Evolutionary conservation across 2,888 invertebrate species (phyloP).

Genomic region (Xanthia togata): DNA sequence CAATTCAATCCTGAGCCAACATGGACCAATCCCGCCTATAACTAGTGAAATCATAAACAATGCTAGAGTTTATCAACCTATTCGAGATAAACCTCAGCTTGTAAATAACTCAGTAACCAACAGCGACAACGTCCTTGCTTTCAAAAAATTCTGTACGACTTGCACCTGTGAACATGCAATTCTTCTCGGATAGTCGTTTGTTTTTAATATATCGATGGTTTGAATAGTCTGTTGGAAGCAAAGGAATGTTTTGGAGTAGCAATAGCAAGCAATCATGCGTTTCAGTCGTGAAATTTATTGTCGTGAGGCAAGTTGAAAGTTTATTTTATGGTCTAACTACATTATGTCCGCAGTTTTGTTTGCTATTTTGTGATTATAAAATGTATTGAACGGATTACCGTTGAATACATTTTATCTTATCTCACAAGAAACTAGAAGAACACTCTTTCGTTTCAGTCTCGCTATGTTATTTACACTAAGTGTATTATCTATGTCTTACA

Average conservation of each 20-base stretch:
- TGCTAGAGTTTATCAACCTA: slow-evolving; percentile 39
- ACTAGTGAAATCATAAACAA: slow-evolving; percentile 31
- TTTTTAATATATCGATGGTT: slow-evolving; percentile 32
- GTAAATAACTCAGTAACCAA: slow-evolving; percentile 68
- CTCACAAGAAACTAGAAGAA: too few species aligned
- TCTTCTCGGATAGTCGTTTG: not conserved
- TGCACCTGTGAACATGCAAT: slow-evolving; percentile 1
- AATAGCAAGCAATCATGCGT: not conserved
- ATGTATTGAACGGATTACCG: not conserved
- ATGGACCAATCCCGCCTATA: not conserved
- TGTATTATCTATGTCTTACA: too few species aligned
- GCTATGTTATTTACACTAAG: too few species aligned
- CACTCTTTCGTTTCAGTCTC: too few species aligned
- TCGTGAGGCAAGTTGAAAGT: not conserved
- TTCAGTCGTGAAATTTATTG: not conserved
- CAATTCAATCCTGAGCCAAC: not conserved
- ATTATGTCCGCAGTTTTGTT: slow-evolving; percentile 16
- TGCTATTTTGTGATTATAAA: slow-evolving; percentile 11
- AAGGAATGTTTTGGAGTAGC: not conserved
- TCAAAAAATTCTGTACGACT: slow-evolving; percentile 70
- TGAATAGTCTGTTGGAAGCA: not conserved
- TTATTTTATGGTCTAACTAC: slow-evolving; percentile 10
- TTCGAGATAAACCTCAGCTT: slow-evolving; percentile 73
- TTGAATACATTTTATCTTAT: too few species aligned
- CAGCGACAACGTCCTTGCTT: slow-evolving; percentile 76